Base-by-base conservation (phyloP, 2,113 vertebrate genomes). In the Scomber japonicus region DNA sequence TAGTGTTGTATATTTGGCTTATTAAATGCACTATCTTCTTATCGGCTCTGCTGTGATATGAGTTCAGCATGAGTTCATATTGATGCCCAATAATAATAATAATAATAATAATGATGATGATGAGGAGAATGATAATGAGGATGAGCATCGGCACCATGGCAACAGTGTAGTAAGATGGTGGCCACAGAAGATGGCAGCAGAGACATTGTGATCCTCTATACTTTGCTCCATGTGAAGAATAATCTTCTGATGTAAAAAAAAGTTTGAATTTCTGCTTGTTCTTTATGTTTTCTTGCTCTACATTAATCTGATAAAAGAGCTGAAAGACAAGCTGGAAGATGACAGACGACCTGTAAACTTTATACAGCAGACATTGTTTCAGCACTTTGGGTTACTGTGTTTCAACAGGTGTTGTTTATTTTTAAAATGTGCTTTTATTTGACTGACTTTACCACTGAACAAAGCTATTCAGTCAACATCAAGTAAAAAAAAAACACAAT, bases 101-200 rank as follows among this genome's bases (percentile, higher is more conserved):
- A 7, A 40, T 6, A 60, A 48, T 46, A 48, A 48, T 14, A 15
- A 40, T 35, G 35, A 35, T 21, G 0, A 35, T 6, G 2, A 44
- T 81, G 45, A 0, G 46, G 72, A 31, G 21, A 60, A 48, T 46
- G 53, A 53, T 14, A 15, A 40, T 40, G 35, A 40, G 35, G 35
- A 40, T 40, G 35, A 40, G 2, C 6, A 6, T 7, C 4, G 40
- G 11, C 45, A 30, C 31, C 48, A 54, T 55, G 30, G 51, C 55
- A 69, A 46, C 7, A 9, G 12, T 87, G 87, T 56, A 89, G 67
- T 89, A 35, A 44, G 19, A 46, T 35, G 56, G 27, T 69, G 78
- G 15, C 51, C 14, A 59, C 85, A 82, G 71, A 17, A 87, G 91
- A 81, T 86, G 90, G 88, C 81, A 83, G 86, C 84, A 93, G 55